These are phyloP conservation scores for Lethrus apterus DNA, from an alignment of 1,140 invertebrate genomes.

Conservation along the genomic window DNA sequence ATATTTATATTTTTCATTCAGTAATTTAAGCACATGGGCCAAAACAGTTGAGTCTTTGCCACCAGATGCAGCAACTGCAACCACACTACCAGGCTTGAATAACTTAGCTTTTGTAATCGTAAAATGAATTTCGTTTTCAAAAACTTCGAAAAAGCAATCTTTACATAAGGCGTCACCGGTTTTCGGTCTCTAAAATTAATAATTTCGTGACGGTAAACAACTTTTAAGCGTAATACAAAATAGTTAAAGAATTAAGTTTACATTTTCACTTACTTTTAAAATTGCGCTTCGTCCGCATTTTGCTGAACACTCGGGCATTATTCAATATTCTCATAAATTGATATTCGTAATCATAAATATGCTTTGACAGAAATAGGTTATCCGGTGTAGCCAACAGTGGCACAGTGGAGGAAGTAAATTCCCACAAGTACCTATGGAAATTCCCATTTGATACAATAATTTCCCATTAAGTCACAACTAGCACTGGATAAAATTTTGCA, in stretches of 20 bases:
- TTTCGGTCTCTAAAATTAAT: slow-evolving; percentile 69
- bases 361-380: too few relatives aligned
- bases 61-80: slow-evolving; percentile 94
- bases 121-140: slow-evolving; percentile 94
- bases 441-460: too few relatives aligned
- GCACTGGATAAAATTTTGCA: too few relatives aligned
- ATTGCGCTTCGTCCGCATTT: slow-evolving; percentile 65
- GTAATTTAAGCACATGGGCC: slow-evolving; percentile 80
- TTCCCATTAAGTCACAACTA: too few relatives aligned
- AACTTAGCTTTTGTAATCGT: slow-evolving; percentile 82
- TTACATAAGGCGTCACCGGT: slow-evolving; percentile 89
- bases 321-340: too few relatives aligned
- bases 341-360: too few relatives aligned
- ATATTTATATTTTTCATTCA: slow-evolving; percentile 91
- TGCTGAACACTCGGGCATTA: slow-evolving; percentile 59
- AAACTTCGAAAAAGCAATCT: slow-evolving; percentile 89
- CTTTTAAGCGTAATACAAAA: neutral
- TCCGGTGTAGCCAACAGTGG: too few relatives aligned
- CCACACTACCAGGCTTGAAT: slow-evolving; percentile 78
- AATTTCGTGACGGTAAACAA: neutral
- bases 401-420: too few relatives aligned
- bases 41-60: slow-evolving; percentile 99
- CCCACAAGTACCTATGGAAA: too few relatives aligned
- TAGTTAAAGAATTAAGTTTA: neutral
- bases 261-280: slow-evolving; percentile 52